Conservation (phyloP, 2,113 vertebrate genomes). For the Stercorarius parasiticus region DNA sequence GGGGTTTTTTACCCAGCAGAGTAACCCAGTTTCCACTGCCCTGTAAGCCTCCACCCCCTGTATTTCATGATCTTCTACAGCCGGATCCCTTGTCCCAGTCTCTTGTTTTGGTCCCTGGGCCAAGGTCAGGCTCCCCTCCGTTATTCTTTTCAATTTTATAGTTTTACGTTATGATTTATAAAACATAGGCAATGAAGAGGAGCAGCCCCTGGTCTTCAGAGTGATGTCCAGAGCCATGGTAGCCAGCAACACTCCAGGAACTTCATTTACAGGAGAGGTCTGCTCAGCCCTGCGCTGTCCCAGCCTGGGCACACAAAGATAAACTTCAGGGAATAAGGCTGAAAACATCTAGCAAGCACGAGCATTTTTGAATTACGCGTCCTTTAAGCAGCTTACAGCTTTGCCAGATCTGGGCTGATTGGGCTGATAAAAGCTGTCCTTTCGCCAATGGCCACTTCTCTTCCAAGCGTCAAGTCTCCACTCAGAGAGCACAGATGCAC, state of each 20-base stretch:
- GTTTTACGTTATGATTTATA: neutral
- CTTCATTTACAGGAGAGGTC: neutral
- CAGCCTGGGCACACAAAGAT: neutral
- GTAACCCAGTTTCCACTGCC: neutral
- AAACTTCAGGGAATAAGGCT: neutral
- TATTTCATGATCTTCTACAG: neutral
- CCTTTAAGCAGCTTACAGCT: neutral
- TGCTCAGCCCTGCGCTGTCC: neutral
- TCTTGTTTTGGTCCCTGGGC: neutral
- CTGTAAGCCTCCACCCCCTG: neutral
- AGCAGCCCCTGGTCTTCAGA: neutral
- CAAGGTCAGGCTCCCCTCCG: neutral
- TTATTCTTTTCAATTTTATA: neutral
- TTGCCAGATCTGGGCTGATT: slow-evolving; percentile 44
- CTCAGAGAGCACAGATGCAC: slow-evolving; percentile 19
- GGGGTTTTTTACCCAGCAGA: neutral
- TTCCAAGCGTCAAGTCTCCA: slow-evolving; percentile 31
- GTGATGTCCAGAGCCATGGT: neutral
- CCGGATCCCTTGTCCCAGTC: neutral
- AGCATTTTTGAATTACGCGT: neutral
- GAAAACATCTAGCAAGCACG: neutral
- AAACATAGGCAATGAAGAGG: neutral
- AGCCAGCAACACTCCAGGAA: neutral
- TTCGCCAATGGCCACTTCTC: slow-evolving; percentile 19
- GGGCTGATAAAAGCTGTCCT: slow-evolving; percentile 2